These are phyloP conservation scores for Conus canariensis DNA, from an alignment of 2,888 invertebrate genomes.

Conservation along the genomic window DNA sequence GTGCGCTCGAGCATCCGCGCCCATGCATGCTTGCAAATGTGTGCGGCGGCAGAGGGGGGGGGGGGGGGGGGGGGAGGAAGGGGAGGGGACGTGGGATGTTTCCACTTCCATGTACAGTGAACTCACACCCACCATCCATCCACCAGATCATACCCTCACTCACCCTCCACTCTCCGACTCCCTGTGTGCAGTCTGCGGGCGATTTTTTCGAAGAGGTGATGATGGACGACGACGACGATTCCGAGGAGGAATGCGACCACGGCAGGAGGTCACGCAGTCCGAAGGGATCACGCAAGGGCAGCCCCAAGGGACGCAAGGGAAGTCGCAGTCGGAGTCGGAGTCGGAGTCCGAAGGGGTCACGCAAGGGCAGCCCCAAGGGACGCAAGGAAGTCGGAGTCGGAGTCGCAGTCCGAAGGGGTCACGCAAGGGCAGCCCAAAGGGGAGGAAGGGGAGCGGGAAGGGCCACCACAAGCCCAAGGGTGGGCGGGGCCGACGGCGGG, in stretches of 20 bases:
- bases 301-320: neutral
- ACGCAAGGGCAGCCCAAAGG: neutral
- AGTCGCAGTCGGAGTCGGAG: neutral
- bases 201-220: neutral
- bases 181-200: neutral
- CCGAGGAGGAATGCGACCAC: neutral
- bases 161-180: neutral
- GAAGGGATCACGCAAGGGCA: neutral
- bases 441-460: neutral
- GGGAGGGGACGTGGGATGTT: no score
- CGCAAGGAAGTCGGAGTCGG: neutral
- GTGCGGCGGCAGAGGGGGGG: no score
- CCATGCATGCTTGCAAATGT: no score
- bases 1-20: no score
- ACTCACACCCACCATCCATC: no score
- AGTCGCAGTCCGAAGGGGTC: neutral
- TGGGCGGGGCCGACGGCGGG: neutral
- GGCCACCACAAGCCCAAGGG: conserved; percentile 5
- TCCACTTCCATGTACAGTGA: no score
- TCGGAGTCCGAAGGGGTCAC: neutral
- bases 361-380: neutral
- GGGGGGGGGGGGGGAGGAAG: no score
- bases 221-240: neutral
- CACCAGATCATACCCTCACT: no score
- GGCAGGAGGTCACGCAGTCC: neutral